Evolutionary conservation across 1,140 invertebrate species (phyloP).

Genomic region (Danaus melanippus): DNA sequence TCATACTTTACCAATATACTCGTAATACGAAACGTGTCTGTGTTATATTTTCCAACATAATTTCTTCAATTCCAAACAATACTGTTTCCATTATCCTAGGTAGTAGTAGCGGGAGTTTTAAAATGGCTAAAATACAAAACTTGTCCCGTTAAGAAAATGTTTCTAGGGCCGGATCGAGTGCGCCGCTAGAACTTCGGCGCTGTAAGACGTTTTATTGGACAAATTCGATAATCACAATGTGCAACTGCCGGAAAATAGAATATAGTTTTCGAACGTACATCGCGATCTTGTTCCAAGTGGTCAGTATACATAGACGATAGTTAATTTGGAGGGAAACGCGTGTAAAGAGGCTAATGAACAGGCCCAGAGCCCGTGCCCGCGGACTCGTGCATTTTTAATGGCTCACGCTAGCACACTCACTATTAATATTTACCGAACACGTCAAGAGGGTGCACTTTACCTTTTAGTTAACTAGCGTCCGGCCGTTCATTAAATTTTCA

Average conservation of each 20-base stretch:
- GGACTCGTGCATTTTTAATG: conserved; percentile 69
- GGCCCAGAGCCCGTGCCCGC: conserved; percentile 48
- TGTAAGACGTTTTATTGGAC: conserved; percentile 61
- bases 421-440: conserved; percentile 72
- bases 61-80: conserved; percentile 53
- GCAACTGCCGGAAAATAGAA: conserved; percentile 31
- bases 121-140: conserved; percentile 64
- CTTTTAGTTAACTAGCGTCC: conserved; percentile 72
- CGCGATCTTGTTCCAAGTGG: conserved; percentile 14
- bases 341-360: conserved; percentile 62
- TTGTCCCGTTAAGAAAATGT: conserved; percentile 53
- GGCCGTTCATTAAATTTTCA: conserved; percentile 72
- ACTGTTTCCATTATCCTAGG: conserved; percentile 69
- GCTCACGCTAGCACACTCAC: conserved; percentile 66
- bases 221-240: conserved; percentile 55
- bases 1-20: too few species aligned
- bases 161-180: conserved; percentile 46
- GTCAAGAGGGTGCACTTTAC: conserved; percentile 72
- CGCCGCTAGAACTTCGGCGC: conserved; percentile 53
- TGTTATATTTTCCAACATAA: conserved; percentile 34
- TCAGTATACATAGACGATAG: conserved; percentile 14
- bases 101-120: conserved; percentile 65
- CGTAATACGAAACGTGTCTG: too few species aligned
- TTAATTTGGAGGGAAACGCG: conserved; percentile 40
- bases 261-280: conserved; percentile 16